phyloP scores from a whole-genome alignment of 2,797 vertebrate species.

The Helicolenus hilgendorfi region DNA sequence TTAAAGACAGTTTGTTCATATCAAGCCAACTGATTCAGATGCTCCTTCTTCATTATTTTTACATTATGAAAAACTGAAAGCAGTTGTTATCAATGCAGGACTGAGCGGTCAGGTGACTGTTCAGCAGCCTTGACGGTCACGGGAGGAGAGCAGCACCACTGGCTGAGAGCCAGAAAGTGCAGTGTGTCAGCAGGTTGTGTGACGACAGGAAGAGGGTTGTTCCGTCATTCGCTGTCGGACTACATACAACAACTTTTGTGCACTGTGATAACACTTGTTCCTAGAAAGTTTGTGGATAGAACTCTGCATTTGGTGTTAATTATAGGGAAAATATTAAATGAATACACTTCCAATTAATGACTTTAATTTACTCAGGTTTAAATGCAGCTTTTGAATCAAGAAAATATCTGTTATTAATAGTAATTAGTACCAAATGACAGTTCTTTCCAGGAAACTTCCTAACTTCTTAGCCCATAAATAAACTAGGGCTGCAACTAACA shows the following conservation, averaged over 20 bases:
- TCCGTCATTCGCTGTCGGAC: not conserved
- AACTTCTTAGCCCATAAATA: not conserved
- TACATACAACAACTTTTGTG: not conserved
- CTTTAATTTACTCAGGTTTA: not conserved
- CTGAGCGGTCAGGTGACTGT: not conserved
- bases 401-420: not conserved
- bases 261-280: not conserved
- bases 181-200: constrained; percentile 11
- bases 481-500: too few species aligned
- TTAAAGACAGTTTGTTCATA: not conserved
- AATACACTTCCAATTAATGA: not conserved
- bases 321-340: not conserved
- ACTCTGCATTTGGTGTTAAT: not conserved
- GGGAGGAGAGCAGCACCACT: not conserved
- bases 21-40: not conserved
- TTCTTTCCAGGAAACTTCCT: constrained; percentile 5
- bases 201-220: not conserved
- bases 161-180: constrained; percentile 25
- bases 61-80: not conserved
- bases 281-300: not conserved
- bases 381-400: not conserved
- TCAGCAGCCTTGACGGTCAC: not conserved
- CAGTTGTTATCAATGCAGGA: not conserved
- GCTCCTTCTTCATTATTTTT: not conserved
- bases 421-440: constrained; percentile 4